Conservation (phyloP, 2,113 vertebrate genomes). For the Thymallus thymallus region DNA sequence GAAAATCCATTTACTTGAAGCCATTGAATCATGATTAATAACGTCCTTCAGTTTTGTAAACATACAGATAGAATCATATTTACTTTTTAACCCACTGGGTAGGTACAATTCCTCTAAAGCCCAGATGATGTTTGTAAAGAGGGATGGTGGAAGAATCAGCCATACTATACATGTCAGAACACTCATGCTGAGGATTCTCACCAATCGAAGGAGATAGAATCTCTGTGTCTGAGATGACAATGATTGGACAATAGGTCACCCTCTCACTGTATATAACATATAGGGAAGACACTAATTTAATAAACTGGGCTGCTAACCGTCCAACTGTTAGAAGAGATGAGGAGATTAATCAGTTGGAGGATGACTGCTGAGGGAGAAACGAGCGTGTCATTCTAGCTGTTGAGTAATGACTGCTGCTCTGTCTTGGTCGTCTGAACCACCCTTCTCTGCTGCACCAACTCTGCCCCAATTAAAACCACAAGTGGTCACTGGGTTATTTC, state of each 20-base stretch:
- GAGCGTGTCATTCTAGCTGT: slow-evolving; percentile 70
- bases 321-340: slow-evolving; percentile 54
- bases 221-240: background rate
- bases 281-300: slow-evolving; percentile 59
- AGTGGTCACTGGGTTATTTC: slow-evolving; percentile 54
- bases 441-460: slow-evolving; percentile 49
- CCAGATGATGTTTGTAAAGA: background rate
- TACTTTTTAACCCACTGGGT: background rate
- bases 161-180: background rate
- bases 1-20: slow-evolving; percentile 60
- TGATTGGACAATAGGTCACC: background rate
- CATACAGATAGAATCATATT: background rate
- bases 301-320: slow-evolving; percentile 60
- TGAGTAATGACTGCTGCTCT: slow-evolving; percentile 65
- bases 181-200: background rate
- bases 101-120: background rate
- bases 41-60: background rate
- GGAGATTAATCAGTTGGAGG: slow-evolving; percentile 3
- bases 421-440: slow-evolving; percentile 49
- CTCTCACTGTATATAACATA: slow-evolving; percentile 20
- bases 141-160: background rate
- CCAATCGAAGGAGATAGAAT: background rate
- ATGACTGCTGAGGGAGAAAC: slow-evolving; percentile 63
- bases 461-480: slow-evolving; percentile 70
- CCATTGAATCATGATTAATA: slow-evolving; percentile 26